phyloP scores from a whole-genome alignment of 2,113 vertebrate species.

The Limnothrissa miodon region DNA sequence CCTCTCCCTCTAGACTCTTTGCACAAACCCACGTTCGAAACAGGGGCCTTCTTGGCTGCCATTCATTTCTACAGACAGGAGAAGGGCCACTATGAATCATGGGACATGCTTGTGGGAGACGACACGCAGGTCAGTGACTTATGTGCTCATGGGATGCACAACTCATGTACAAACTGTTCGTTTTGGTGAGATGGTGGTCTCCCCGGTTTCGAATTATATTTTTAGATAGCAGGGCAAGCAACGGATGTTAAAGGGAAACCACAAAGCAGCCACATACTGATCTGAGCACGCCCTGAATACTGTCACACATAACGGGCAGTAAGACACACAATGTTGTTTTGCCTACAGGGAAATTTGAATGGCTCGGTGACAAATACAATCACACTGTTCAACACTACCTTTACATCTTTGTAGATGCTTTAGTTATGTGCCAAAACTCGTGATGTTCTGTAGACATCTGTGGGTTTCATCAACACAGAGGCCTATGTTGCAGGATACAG shows the following conservation, averaged over 20 bases:
- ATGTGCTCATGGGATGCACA: background rate
- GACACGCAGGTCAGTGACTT: conserved; percentile 76
- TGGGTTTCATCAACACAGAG: background rate
- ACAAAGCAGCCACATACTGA: background rate
- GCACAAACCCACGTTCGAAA: conserved; percentile 77
- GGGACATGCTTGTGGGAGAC: conserved; percentile 81
- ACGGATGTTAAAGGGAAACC: background rate
- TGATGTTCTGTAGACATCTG: background rate
- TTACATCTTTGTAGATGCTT: background rate
- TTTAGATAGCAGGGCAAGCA: background rate
- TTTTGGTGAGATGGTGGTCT: background rate
- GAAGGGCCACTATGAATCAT: conserved; percentile 83
- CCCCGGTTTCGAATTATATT: background rate
- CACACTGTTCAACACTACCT: background rate
- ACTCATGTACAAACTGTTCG: background rate
- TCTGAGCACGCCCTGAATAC: background rate
- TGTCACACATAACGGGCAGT: background rate
- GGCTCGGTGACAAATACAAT: background rate
- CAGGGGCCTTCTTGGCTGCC: conserved; percentile 77
- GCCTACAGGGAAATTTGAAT: background rate
- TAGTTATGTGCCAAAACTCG: background rate
- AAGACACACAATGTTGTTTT: background rate
- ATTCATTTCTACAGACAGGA: conserved; percentile 86
- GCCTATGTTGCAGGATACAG: background rate
- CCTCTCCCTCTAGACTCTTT: conserved; percentile 70